phyloP scores from a whole-genome alignment of 2,888 invertebrate genomes.

The Dendrolimus pini region DNA sequence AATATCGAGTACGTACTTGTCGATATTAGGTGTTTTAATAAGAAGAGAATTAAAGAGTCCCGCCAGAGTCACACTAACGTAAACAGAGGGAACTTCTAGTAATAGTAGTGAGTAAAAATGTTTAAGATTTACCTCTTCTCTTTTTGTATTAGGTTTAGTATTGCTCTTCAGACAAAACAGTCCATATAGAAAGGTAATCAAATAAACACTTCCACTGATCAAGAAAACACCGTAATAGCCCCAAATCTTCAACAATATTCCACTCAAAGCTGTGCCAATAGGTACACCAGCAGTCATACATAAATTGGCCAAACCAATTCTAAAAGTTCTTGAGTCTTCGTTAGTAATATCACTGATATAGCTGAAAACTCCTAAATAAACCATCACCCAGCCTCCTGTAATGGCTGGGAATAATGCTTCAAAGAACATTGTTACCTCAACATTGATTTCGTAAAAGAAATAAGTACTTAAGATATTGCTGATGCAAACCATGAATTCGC shows the following conservation, averaged over 20 bases:
- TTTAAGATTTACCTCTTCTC: constrained; percentile 35
- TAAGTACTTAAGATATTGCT: constrained; percentile 70
- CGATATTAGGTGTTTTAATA: too few species aligned
- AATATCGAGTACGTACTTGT: too few species aligned
- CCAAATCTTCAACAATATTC: constrained; percentile 54
- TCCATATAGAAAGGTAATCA: constrained; percentile 58
- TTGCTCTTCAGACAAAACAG: constrained; percentile 41
- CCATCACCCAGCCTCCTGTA: constrained; percentile 73
- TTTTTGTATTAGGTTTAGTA: constrained; percentile 36
- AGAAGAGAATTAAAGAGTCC: too few species aligned
- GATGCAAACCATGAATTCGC: constrained; percentile 64
- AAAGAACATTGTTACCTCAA: constrained; percentile 70
- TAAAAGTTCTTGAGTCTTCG: constrained; percentile 70
- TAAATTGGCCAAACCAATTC: constrained; percentile 78
- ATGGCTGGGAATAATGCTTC: constrained; percentile 73
- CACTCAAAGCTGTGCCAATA: constrained; percentile 73
- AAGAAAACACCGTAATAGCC: constrained; percentile 64
- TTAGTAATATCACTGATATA: constrained; percentile 78
- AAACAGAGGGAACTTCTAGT: too few species aligned
- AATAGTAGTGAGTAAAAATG: too few species aligned
- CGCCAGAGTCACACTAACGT: too few species aligned
- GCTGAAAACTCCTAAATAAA: constrained; percentile 76
- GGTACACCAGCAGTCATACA: constrained; percentile 77
- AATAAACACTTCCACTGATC: constrained; percentile 45
- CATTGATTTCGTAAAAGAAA: constrained; percentile 69